Base-by-base conservation (phyloP, 2,113 vertebrate genomes). In the Scartelaos histophorus region DNA sequence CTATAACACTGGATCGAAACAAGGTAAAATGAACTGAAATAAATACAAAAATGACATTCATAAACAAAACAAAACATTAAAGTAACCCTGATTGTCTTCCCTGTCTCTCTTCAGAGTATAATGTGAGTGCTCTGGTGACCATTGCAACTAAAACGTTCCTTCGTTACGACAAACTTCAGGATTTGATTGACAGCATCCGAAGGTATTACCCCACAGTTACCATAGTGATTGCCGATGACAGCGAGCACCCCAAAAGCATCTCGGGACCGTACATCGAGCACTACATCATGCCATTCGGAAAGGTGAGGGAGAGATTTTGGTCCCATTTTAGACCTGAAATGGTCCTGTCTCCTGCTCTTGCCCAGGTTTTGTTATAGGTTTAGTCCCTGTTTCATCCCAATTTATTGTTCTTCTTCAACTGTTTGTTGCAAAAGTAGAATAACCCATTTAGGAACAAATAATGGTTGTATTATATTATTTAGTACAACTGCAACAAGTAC, bases 241-340 rank as follows among this genome's bases (percentile, higher is more conserved):
- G 94, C 21, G 91, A 94, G 84, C 90, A 92, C 21, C 95, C 94
- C 0, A 87, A 95, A 89, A 88, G 81, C 7, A 78, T 98, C 66
- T 91, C 88, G 0, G 96, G 95, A 1, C 93, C 94, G 22, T 82
- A 94, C 82, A 92, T 97, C 0, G 96, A 98, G 75, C 96, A 98
- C 73, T 98, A 97, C 92, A 93, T 96, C 86, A 97, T 97, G 96
- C 96, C 96, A 3, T 97, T 96, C 57, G 95, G 95, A 87, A 97
- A 97, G 95, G 96, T 97, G 82, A 38, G n/a, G n/a, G 51, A 9
- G 51, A 9, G 7, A 21, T 21, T 56, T 16, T 56, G 21, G 53
- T 10, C 21, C 22, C 24, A 21, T 0, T 58, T 58, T 56, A 43
- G 7, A 43, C 38, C 10, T 43, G 38, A 43, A 10, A 43, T 43